Evolutionary conservation across 2,113 vertebrate genomes (phyloP).

Genomic region (Rhabdornis inornatus): DNA sequence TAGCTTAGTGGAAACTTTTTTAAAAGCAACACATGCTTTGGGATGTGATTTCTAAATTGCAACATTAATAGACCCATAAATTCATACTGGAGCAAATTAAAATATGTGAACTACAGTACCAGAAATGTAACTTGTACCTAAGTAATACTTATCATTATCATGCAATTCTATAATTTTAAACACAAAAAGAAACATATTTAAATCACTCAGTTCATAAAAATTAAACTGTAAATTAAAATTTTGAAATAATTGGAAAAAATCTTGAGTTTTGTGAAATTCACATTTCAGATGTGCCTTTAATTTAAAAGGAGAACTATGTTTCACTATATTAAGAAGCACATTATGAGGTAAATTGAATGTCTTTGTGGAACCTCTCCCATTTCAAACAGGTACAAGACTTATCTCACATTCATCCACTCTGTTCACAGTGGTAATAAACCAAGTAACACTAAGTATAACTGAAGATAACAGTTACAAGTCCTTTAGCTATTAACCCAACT

Average conservation of each 20-base stretch:
- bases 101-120: not conserved
- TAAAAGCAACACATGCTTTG: not conserved
- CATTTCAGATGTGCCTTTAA: not conserved
- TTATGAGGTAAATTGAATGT: not conserved
- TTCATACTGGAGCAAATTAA: not conserved
- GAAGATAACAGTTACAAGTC: not conserved
- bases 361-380: not conserved
- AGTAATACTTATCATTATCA: not conserved
- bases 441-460: not conserved
- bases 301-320: not conserved
- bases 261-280: not conserved
- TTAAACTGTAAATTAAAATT: not conserved
- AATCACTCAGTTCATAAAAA: not conserved
- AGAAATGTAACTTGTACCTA: not conserved
- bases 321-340: accelerated
- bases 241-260: not conserved
- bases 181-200: not conserved
- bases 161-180: not conserved
- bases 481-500: not conserved
- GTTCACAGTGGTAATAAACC: not conserved
- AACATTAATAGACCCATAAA: not conserved
- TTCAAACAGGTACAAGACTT: not conserved
- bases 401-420: not conserved
- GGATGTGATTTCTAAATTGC: not conserved
- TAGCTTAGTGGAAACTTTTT: not conserved